Base-by-base conservation (phyloP, 2,888 invertebrate genomes). In the Erebia aethiops region DNA sequence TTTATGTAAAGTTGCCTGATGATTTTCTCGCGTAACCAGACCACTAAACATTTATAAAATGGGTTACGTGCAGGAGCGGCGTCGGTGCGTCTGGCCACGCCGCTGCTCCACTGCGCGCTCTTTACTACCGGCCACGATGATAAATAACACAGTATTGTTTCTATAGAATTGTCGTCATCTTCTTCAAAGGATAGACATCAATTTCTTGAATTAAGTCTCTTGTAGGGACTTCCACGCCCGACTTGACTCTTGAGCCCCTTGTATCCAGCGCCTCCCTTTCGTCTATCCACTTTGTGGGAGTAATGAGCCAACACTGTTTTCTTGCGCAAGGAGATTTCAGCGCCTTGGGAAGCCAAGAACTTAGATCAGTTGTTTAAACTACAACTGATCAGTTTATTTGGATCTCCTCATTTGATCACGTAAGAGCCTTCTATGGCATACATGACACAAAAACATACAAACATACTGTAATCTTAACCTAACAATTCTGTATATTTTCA, bases 21-120 rank as follows among this genome's bases (percentile, higher is more conserved):
- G 35, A 49, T 46, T 18, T 2, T 61, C 60, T 67, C 46, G n/a
- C 66, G 68, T 70, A 72, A 74, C 57, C 70, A 49, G 63, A 69
- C 57, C 65, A 65, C 68, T 62, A 69, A 68, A 70, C 63, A 67
- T 70, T 72, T 71, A 74, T 74, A 72, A 72, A 70, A 68, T 67
- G 54, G 63, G 64, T 72, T 74, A 71, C 43, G 43, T 16, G 56
- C 62, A 71, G 71, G 76, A 73, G 71, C 67, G 89, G 87, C 88
- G 89, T 87, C 88, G 77, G 74, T 72, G 74, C 78, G 88, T 88
- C 88, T 88, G 85, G 84, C 82, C 75, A 70, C 66, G 67, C 70
- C 58, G 75, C 71, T 68, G 71, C 69, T 69, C 67, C 71, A 74
- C 71, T 67, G 73, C 66, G 61, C 54, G 63, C 72, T 58, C 63